These are phyloP conservation scores for Gymnocephalus cernua DNA, from an alignment of 2,113 vertebrate genomes.

Conservation along the genomic window DNA sequence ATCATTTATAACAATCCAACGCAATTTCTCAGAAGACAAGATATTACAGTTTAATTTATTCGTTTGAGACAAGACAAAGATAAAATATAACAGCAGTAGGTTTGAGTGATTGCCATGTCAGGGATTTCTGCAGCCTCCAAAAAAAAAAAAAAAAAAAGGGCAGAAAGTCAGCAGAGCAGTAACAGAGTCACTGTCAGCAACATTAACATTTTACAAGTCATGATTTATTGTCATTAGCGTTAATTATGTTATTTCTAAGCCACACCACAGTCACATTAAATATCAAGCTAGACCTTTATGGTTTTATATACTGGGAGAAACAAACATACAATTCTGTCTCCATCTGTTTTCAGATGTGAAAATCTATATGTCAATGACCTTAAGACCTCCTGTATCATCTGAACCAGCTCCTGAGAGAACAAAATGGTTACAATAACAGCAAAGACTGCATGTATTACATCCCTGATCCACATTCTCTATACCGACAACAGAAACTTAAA, in stretches of 20 bases:
- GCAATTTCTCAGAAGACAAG: conserved; percentile 52
- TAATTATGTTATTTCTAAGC: conserved; percentile 46
- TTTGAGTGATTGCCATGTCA: conserved; percentile 56
- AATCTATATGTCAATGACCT: neutral
- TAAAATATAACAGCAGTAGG: conserved; percentile 43
- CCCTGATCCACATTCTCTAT: neutral
- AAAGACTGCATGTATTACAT: neutral
- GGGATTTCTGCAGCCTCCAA: conserved; percentile 15
- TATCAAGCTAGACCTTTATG: conserved; percentile 1
- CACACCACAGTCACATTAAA: neutral
- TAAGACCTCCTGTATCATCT: neutral
- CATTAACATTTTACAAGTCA: conserved; percentile 41
- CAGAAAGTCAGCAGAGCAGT: conserved; percentile 32
- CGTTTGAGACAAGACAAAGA: conserved; percentile 24
- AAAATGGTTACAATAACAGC: neutral
- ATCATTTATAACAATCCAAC: conserved; percentile 50
- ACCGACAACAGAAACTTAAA: neutral
- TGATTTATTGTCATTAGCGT: conserved; percentile 34
- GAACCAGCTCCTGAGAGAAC: neutral
- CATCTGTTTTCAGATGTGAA: neutral
- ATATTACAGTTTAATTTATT: conserved; percentile 64
- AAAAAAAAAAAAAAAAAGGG: neutral
- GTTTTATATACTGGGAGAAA: neutral
- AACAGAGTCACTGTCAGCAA: conserved; percentile 3
- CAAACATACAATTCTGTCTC: neutral